Evolutionary conservation across 2,113 vertebrate genomes (phyloP).

Genomic region (Herpailurus yagouaroundi): DNA sequence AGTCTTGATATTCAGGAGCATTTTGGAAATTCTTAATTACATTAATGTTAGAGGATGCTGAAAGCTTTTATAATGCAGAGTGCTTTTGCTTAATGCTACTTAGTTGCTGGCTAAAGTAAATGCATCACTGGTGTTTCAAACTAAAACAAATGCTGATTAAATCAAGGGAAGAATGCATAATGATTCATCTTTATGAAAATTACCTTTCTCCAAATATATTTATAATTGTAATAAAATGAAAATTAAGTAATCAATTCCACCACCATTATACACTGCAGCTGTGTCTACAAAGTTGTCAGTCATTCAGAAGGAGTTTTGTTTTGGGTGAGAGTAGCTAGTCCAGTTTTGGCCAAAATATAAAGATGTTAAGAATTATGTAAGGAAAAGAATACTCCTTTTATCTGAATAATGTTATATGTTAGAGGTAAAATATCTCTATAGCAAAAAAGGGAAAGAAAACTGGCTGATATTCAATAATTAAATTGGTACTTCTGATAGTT

Average conservation of each 20-base stretch:
- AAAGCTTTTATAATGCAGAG: not conserved
- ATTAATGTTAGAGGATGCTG: not conserved
- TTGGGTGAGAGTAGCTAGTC: not conserved
- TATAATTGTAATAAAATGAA: slow-evolving; percentile 24
- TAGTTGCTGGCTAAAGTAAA: slow-evolving; percentile 4
- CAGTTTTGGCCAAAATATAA: not conserved
- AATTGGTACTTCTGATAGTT: not conserved
- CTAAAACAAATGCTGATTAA: slow-evolving; percentile 34
- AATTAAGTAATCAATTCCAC: slow-evolving; percentile 41
- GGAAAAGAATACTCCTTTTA: not conserved
- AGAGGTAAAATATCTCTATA: not conserved
- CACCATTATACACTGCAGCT: not conserved
- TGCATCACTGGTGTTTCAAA: not conserved
- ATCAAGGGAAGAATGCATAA: not conserved
- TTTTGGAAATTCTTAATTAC: not conserved
- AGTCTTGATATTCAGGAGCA: not conserved
- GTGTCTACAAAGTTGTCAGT: not conserved
- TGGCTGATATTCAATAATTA: not conserved
- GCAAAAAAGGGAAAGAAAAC: not conserved
- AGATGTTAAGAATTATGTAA: not conserved
- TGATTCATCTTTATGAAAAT: slow-evolving; percentile 27
- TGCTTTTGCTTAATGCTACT: not conserved
- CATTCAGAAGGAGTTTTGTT: slow-evolving; percentile 3
- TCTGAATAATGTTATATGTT: not conserved
- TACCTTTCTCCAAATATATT: slow-evolving; percentile 30